These are phyloP conservation scores for Neelides folsomi DNA, from an alignment of 2,888 invertebrate species.

Conservation along the genomic window DNA sequence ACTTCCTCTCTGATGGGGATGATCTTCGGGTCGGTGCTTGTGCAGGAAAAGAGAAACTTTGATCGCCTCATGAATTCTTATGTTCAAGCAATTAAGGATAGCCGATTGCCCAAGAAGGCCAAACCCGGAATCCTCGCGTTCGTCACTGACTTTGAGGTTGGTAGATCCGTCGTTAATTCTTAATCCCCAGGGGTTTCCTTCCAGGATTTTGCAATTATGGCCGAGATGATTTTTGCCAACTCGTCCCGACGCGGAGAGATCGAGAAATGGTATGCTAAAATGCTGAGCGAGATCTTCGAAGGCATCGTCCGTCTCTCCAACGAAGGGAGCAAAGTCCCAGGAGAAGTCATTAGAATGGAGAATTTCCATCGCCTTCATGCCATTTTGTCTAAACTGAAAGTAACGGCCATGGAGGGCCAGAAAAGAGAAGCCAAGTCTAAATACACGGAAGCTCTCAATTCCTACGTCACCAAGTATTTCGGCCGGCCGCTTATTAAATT, in stretches of 20 bases:
- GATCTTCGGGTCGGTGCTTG: constrained; percentile 70
- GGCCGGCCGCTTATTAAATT: constrained; percentile 83
- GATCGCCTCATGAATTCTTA: constrained; percentile 81
- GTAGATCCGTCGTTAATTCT: constrained; percentile 1
- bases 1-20: constrained; percentile 74
- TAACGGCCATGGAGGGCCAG: constrained; percentile 69
- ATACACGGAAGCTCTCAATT: constrained; percentile 76
- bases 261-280: constrained; percentile 75
- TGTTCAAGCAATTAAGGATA: constrained; percentile 64
- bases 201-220: constrained; percentile 64
- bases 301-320: constrained; percentile 61
- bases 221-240: constrained; percentile 74
- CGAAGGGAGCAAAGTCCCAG: constrained; percentile 82
- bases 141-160: constrained; percentile 70
- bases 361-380: constrained; percentile 91
- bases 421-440: constrained; percentile 79
- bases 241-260: constrained; percentile 77
- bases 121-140: constrained; percentile 84
- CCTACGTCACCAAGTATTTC: constrained; percentile 88
- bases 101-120: constrained; percentile 55
- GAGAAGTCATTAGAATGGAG: constrained; percentile 84
- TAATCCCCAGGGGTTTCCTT: neutral
- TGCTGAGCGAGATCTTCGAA: constrained; percentile 71
- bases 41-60: constrained; percentile 77
- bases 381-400: constrained; percentile 73